Conservation (phyloP, 2,888 invertebrate genomes). For the Tethea ocularis region DNA sequence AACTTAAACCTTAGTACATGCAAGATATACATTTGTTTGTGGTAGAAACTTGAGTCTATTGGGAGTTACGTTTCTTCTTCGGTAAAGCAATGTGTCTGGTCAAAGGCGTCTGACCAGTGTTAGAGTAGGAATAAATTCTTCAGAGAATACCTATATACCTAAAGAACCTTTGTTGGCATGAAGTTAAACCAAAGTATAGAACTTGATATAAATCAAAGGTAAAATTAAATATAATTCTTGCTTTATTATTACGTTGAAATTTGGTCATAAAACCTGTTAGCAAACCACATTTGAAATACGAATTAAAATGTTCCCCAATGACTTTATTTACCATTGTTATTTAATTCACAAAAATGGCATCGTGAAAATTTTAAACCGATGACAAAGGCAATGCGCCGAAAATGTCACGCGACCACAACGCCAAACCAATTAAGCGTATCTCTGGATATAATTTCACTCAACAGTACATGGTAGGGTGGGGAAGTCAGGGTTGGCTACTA, state of each 20-base stretch:
- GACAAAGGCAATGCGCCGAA: slow-evolving; percentile 79
- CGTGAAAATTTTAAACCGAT: slow-evolving; percentile 71
- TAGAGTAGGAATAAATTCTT: not conserved
- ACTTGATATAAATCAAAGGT: not conserved
- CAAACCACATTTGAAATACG: not conserved
- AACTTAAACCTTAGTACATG: not conserved
- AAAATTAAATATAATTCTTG: not conserved
- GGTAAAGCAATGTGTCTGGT: not conserved
- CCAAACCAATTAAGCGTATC: slow-evolving; percentile 80
- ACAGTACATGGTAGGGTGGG: slow-evolving; percentile 23
- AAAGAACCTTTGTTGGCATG: not conserved
- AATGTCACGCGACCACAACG: slow-evolving; percentile 79
- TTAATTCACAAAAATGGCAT: slow-evolving; percentile 66
- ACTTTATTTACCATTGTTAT: slow-evolving; percentile 45
- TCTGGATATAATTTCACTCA: slow-evolving; percentile 69
- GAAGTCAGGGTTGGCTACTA: not conserved
- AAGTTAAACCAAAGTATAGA: not conserved
- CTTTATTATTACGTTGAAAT: too few relatives aligned
- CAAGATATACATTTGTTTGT: not conserved
- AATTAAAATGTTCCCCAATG: slow-evolving; percentile 6
- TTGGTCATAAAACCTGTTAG: not conserved
- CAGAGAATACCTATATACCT: not conserved
- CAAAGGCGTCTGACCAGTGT: not conserved
- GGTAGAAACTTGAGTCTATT: slow-evolving; percentile 2
- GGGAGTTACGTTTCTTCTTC: not conserved